phyloP scores from a whole-genome alignment of 35 echinoderm and acorn worm genomes.

The Acanthaster planci region DNA sequence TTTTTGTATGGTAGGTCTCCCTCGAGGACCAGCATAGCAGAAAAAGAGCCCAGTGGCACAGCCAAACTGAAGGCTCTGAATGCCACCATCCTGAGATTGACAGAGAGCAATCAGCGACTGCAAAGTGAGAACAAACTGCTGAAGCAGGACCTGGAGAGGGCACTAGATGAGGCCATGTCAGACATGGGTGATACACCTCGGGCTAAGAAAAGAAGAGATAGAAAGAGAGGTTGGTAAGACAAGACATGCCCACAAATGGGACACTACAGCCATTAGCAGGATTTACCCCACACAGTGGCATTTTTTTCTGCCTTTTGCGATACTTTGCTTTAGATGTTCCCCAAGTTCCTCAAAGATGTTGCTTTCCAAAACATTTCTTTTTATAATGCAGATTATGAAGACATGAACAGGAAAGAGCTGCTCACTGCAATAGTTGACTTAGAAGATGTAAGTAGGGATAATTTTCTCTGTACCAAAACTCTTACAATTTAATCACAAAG shows the following conservation, averaged over 20 bases:
- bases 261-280: no score
- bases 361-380: not conserved
- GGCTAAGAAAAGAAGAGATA: slow-evolving; percentile 23
- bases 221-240: slow-evolving; percentile 31
- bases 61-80: slow-evolving; percentile 94
- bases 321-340: no score
- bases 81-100: slow-evolving; percentile 82
- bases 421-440: slow-evolving; percentile 51
- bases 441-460: slow-evolving; percentile 49
- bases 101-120: slow-evolving; percentile 86
- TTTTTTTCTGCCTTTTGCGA: no score
- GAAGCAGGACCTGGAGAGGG: slow-evolving; percentile 86
- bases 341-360: no score
- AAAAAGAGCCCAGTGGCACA: slow-evolving; percentile 39
- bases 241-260: no score
- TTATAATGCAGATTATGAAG: slow-evolving; percentile 81
- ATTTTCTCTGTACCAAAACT: not conserved
- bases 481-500: not conserved
- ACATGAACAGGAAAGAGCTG: slow-evolving; percentile 91
- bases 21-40: slow-evolving; percentile 46
- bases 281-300: no score
- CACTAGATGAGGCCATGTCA: slow-evolving; percentile 59
- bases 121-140: slow-evolving; percentile 98
- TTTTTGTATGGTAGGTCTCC: not conserved
- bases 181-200: slow-evolving; percentile 28